Evolutionary conservation across 2,113 vertebrate species (phyloP).

Genomic region (Eptesicus fuscus): DNA sequence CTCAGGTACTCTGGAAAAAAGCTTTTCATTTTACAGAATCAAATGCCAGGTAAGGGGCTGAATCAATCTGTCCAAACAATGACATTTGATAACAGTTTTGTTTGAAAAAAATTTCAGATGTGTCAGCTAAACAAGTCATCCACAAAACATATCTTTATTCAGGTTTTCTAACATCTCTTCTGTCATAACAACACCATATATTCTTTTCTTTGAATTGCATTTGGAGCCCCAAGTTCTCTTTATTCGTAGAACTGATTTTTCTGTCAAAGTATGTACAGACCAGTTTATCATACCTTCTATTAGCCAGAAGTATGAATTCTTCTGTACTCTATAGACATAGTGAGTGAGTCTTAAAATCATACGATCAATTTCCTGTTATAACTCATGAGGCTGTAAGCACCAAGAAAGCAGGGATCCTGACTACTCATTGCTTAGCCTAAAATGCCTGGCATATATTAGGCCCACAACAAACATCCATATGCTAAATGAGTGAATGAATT

Average conservation of each 20-base stretch:
- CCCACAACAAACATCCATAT: background rate
- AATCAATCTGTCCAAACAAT: background rate
- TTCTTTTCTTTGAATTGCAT: background rate
- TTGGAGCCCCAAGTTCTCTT: background rate
- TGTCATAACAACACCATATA: background rate
- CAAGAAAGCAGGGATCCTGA: background rate
- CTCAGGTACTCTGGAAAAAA: background rate
- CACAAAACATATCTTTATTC: constrained; percentile 14
- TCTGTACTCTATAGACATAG: background rate
- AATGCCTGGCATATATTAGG: background rate
- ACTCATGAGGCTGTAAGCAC: background rate
- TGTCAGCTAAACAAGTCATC: background rate
- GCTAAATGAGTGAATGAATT: background rate
- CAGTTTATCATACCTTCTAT: background rate
- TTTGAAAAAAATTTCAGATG: background rate
- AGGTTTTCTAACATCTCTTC: background rate
- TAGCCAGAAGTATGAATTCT: background rate
- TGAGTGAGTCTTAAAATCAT: background rate
- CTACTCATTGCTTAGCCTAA: background rate
- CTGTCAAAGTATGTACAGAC: background rate
- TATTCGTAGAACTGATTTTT: background rate
- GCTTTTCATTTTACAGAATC: background rate
- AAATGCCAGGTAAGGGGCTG: background rate
- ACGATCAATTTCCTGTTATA: background rate
- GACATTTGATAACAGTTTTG: background rate